phyloP scores from a whole-genome alignment of 1,140 invertebrate species.

The Pomacea maculata region DNA sequence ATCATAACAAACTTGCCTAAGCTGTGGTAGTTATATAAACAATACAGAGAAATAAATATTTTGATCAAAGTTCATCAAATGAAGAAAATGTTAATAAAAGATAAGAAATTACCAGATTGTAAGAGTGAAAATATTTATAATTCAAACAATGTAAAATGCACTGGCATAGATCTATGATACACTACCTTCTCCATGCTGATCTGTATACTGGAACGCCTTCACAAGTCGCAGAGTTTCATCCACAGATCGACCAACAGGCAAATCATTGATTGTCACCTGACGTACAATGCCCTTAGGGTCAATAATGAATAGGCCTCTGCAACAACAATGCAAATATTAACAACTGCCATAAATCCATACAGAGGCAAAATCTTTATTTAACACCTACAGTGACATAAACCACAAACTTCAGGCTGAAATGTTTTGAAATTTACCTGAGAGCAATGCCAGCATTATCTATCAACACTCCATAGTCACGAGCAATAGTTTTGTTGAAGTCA shows the following conservation, averaged over 20 bases:
- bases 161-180: too few relatives aligned
- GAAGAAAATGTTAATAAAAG: background rate
- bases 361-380: background rate
- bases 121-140: constrained; percentile 12
- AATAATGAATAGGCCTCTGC: constrained; percentile 69
- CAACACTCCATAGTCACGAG: constrained; percentile 87
- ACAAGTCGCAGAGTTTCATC: constrained; percentile 90
- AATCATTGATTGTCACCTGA: constrained; percentile 73
- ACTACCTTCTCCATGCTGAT: constrained; percentile 86
- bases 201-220: constrained; percentile 92
- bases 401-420: background rate
- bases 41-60: background rate
- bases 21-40: too few relatives aligned
- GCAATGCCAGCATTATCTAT: constrained; percentile 86
- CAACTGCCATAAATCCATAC: too few relatives aligned
- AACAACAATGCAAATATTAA: constrained; percentile 26
- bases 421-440: constrained; percentile 69
- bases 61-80: background rate
- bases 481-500: constrained; percentile 90
- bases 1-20: too few relatives aligned
- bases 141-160: constrained; percentile 36
- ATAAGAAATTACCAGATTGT: background rate
- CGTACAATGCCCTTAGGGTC: constrained; percentile 75
- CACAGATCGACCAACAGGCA: constrained; percentile 92
- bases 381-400: background rate